Percentiles rank a stretch among this genome's conserved stretches.
phyloP scores from a whole-genome alignment of 2,113 vertebrate species.

The Hemiprocne comata region DNA sequence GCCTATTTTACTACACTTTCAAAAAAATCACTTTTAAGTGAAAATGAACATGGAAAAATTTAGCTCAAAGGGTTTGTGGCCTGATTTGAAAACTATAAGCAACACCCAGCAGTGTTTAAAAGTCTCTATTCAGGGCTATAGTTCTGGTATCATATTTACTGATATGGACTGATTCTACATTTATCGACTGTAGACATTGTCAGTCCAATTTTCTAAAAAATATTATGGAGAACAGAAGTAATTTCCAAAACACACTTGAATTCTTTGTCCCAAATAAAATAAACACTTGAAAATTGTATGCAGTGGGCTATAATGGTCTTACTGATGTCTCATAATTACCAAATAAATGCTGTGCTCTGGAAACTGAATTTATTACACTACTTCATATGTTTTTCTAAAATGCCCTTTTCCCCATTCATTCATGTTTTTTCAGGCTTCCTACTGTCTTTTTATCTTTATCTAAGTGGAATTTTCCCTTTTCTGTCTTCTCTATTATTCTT shows the following conservation, averaged over 20 bases:
- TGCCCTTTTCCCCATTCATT: background rate
- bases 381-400: background rate
- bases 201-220: background rate
- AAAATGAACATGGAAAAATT: background rate
- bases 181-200: background rate
- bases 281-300: background rate
- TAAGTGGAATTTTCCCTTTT: background rate
- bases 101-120: background rate
- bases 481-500: background rate
- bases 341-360: background rate
- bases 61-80: background rate
- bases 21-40: background rate
- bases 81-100: background rate
- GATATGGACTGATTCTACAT: background rate
- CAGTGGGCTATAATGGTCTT: background rate
- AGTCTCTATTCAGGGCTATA: background rate
- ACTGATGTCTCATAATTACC: background rate
- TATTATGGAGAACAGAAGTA: background rate
- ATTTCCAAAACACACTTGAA: background rate
- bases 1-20: background rate
- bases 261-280: background rate
- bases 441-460: background rate
- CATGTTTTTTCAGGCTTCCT: background rate
- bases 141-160: background rate
- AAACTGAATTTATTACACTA: background rate